Base-by-base conservation (phyloP, 2,888 invertebrate genomes). In the Linyphia triangularis region DNA sequence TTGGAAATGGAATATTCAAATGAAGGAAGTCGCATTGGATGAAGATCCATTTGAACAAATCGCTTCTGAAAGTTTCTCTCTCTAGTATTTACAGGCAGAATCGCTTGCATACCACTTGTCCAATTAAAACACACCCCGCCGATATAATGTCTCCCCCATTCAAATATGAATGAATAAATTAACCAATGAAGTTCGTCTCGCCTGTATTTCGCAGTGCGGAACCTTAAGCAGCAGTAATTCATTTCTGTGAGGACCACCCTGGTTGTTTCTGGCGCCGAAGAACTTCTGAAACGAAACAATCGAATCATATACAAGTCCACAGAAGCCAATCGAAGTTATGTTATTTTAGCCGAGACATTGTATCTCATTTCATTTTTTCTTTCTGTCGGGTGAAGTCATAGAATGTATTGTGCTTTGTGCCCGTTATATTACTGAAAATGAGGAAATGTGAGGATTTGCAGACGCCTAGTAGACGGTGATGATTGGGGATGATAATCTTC, bases 111-210 rank as follows among this genome's bases (percentile, higher is more conserved):
- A 10, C 61, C 63, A 26, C 4, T 24, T 30, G 40, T 26, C 77
- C 77, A 77, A 77, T 77, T 77, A 77, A 77, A 77, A 77, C n/a
- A 24, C 22, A 24, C 61, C 77, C 77, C 24, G 40, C 24, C 26
- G 77, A 40, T 77, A 22, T 40, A 0, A 40, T 16, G 63, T 59
- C 59, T 30, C 19, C 30, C n/a, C 26, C 19, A 40, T 51, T 51
- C 3, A 63, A 26, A 9, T 5, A 37, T 6, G 61, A 63, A 37
- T 26, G 24, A 24, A 16, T 26, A 37, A 26, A 77, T 77, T 28
- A 24, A 7, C 26, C 24, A 59, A 59, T 63, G 22, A 69, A 26
- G 19, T 37, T 33, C 57, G 43, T 57, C 73, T 5, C 19, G 22
- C 33, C 1, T 19, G 65, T 10, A 33, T 19, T 69, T 69, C 16